phyloP scores from a whole-genome alignment of 2,113 vertebrate genomes.

The Poeciliopsis retropinna region DNA sequence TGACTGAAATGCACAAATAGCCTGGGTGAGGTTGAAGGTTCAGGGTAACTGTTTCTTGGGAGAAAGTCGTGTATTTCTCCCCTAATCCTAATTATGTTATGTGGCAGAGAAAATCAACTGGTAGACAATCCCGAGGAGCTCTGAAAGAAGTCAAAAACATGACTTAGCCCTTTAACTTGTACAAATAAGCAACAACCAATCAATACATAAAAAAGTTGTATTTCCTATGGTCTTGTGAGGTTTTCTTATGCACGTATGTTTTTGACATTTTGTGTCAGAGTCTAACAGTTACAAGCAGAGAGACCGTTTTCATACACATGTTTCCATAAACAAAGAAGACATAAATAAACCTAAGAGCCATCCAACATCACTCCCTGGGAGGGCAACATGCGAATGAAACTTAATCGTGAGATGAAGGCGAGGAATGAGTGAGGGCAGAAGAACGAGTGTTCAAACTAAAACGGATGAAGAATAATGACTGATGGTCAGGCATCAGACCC shows the following conservation, averaged over 20 bases:
- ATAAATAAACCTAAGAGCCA: slow-evolving; percentile 43
- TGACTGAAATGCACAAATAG: neutral
- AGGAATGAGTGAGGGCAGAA: slow-evolving; percentile 19
- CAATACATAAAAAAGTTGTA: slow-evolving; percentile 15
- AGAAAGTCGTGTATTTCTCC: neutral
- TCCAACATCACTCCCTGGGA: slow-evolving; percentile 55
- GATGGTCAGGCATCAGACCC: slow-evolving; percentile 67
- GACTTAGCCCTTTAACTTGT: neutral
- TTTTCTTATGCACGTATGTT: slow-evolving; percentile 19
- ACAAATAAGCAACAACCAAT: neutral
- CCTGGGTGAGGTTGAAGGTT: neutral
- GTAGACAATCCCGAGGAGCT: slow-evolving; percentile 2
- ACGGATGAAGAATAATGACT: slow-evolving; percentile 48
- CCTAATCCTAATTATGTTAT: neutral
- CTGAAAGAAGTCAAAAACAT: slow-evolving; percentile 1
- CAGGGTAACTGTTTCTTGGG: neutral
- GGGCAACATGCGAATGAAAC: slow-evolving; percentile 61
- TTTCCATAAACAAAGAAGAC: slow-evolving; percentile 21
- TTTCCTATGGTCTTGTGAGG: slow-evolving; percentile 58
- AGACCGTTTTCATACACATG: slow-evolving; percentile 17
- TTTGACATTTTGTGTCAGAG: slow-evolving; percentile 4
- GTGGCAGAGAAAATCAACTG: neutral
- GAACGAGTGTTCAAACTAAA: slow-evolving; percentile 32
- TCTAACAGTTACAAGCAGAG: neutral
- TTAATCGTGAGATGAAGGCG: slow-evolving; percentile 18